phyloP scores from a whole-genome alignment of 2,888 invertebrate species.

The Thymelicus acteon region DNA sequence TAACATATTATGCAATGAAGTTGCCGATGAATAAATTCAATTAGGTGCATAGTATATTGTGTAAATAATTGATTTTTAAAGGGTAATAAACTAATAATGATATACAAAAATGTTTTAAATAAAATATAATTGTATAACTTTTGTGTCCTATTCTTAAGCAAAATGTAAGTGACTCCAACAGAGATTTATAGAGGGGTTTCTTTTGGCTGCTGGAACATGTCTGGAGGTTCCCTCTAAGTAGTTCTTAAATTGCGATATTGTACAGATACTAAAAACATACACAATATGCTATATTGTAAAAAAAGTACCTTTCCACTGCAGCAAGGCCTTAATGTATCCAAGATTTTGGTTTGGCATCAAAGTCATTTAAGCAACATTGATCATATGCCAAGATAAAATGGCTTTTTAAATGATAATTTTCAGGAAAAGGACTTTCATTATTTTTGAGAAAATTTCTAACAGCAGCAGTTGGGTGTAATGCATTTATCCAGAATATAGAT shows the following conservation, averaged over 20 bases:
- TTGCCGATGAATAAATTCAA: too few species aligned
- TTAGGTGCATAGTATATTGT: too few species aligned
- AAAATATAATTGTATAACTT: conserved; percentile 11
- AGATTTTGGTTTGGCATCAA: not conserved
- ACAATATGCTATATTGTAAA: too few species aligned
- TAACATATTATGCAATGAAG: too few species aligned
- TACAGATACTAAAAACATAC: too few species aligned
- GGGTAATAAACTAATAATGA: not conserved
- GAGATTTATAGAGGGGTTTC: not conserved
- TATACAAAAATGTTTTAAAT: not conserved
- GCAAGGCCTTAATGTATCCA: too few species aligned
- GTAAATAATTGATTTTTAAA: not conserved
- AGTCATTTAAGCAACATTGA: not conserved
- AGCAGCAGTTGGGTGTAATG: not conserved
- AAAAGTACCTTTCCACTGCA: too few species aligned
- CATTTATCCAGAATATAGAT: not conserved
- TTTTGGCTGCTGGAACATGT: not conserved
- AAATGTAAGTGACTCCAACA: not conserved
- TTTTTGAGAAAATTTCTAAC: not conserved
- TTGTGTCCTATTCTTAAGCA: conserved; percentile 6
- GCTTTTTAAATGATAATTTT: too few species aligned
- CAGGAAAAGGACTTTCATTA: not conserved
- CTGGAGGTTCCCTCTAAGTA: not conserved
- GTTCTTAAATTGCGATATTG: not conserved
- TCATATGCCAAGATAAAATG: not conserved